These are phyloP conservation scores for Trachelus troglodyta DNA, from an alignment of 2,888 invertebrate species.

Conservation along the genomic window DNA sequence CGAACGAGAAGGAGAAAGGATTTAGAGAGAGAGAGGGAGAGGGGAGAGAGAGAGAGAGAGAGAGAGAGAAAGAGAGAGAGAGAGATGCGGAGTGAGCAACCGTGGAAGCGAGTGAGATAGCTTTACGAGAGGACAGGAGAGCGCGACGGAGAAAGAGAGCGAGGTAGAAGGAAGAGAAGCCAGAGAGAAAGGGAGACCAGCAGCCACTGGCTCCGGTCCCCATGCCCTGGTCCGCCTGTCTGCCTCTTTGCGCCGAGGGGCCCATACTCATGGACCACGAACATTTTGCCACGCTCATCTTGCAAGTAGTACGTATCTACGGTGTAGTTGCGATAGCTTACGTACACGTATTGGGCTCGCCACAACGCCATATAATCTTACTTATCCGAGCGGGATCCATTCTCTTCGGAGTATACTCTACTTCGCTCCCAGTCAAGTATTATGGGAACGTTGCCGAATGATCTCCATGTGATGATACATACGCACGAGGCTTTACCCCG, in stretches of 20 bases:
- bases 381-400: neutral
- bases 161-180: neutral
- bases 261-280: neutral
- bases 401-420: neutral
- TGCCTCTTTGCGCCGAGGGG: neutral
- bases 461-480: neutral
- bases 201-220: constrained; percentile 14
- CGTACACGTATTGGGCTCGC: neutral
- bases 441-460: neutral
- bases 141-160: neutral
- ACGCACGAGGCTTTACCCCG: neutral
- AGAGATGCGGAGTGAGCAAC: neutral
- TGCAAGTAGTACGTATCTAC: neutral
- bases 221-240: neutral
- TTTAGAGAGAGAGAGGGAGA: neutral
- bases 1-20: constrained; percentile 5
- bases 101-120: neutral
- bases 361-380: neutral
- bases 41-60: neutral
- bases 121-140: neutral
- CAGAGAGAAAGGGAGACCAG: neutral
- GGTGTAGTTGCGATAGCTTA: neutral
- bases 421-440: neutral
- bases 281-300: constrained; percentile 1
- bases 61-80: neutral